Evolutionary conservation across 2,888 invertebrate genomes (phyloP).

Genomic region (Scaptomyza polygonia): DNA sequence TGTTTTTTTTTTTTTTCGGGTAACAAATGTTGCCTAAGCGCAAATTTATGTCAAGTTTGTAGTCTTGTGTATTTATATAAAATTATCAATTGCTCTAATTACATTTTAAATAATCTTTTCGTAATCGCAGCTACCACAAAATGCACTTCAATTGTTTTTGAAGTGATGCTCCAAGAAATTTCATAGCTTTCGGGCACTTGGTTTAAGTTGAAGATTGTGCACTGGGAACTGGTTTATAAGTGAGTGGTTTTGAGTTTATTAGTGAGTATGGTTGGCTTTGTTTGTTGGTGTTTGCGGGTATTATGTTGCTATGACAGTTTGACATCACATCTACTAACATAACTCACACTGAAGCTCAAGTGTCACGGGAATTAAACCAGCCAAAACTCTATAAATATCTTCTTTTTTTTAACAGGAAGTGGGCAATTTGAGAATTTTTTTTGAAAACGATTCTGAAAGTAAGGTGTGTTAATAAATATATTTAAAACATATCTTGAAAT

Average conservation of each 20-base stretch:
- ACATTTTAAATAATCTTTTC: slow-evolving; percentile 69
- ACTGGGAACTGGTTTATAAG: slow-evolving; percentile 3
- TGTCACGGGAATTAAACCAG: slow-evolving; percentile 66
- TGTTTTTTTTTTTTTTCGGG: too few species aligned
- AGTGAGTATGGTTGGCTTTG: slow-evolving; percentile 13
- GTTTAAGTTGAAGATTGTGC: slow-evolving; percentile 17
- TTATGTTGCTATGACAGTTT: slow-evolving; percentile 75
- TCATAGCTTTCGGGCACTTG: slow-evolving; percentile 21
- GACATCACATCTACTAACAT: slow-evolving; percentile 49
- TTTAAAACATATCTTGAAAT: too few species aligned
- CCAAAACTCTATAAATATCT: slow-evolving; percentile 31
- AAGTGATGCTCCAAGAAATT: slow-evolving; percentile 67
- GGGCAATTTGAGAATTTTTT: too few species aligned
- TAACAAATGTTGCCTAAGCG: slow-evolving; percentile 51
- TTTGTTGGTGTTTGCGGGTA: slow-evolving; percentile 58
- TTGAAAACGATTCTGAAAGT: too few species aligned
- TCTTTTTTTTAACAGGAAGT: too few species aligned
- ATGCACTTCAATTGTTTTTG: slow-evolving; percentile 54
- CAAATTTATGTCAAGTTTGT: slow-evolving; percentile 52
- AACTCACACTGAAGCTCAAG: slow-evolving; percentile 31
- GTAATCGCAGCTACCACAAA: slow-evolving; percentile 72
- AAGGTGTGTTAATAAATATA: too few species aligned
- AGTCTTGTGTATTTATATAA: slow-evolving; percentile 42
- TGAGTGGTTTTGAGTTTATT: too few species aligned
- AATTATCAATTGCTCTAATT: slow-evolving; percentile 71